A percentile compares a stretch with the other conserved stretches of the same genome.
Evolutionary conservation across 2,888 invertebrate species (phyloP).

Genomic region (Cryptocephalus moraei): DNA sequence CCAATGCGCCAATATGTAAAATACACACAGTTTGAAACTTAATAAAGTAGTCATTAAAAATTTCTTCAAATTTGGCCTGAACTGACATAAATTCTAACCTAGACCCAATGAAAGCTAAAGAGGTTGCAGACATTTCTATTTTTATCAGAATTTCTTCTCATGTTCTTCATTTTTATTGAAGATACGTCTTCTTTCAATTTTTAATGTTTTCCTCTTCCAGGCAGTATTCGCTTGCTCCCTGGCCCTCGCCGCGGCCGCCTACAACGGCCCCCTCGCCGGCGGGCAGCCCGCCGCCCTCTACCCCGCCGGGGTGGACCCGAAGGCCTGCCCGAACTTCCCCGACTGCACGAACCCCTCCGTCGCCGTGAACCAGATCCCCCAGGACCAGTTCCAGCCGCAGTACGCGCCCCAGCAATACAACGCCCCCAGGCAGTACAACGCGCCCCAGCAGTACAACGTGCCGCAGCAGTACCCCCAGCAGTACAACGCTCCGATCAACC

Average conservation of each 20-base stretch:
- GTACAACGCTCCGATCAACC: constrained; percentile 14
- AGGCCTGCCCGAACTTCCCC: constrained; percentile 30
- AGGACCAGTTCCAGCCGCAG: constrained; percentile 1
- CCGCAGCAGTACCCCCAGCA: constrained; percentile 14
- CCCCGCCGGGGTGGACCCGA: constrained; percentile 28
- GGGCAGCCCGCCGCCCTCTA: constrained; percentile 26
- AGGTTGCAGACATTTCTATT: too few relatives aligned
- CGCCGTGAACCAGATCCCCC: constrained; percentile 18
- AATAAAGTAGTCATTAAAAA: too few relatives aligned
- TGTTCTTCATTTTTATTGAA: too few relatives aligned
- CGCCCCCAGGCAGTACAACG: constrained; percentile 12
- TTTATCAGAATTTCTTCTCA: too few relatives aligned
- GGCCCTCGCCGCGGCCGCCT: constrained; percentile 19
- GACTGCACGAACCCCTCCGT: constrained; percentile 27
- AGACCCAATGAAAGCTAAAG: too few relatives aligned
- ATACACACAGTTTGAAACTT: too few relatives aligned
- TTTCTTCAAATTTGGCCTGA: too few relatives aligned
- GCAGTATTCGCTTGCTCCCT: constrained; percentile 26
- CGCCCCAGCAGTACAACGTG: constrained; percentile 14
- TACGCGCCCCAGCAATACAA: constrained; percentile 14
- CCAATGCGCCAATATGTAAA: too few relatives aligned
- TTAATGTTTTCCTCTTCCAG: constrained; percentile 16
- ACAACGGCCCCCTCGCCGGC: constrained; percentile 28
- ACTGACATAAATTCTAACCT: too few relatives aligned
- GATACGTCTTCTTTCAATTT: neutral